Percentiles rank a stretch among this genome's conserved stretches.
These are phyloP conservation scores for Ochropleura leucogaster DNA, from an alignment of 2,888 invertebrate genomes.

Conservation along the genomic window DNA sequence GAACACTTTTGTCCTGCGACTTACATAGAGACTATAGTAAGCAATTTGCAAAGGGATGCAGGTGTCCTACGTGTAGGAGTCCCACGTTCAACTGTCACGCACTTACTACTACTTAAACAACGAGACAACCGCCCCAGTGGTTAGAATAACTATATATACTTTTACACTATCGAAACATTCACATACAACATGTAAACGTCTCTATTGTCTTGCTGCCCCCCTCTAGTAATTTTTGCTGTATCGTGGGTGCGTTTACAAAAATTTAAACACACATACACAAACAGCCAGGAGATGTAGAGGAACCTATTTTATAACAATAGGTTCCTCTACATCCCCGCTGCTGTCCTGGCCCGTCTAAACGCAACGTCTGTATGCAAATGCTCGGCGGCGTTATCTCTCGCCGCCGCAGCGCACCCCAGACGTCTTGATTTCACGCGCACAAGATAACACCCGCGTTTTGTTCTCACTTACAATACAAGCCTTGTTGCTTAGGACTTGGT, in stretches of 20 bases:
- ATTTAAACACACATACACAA: too few species aligned
- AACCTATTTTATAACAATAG: slow-evolving; percentile 3
- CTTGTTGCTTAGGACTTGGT: slow-evolving; percentile 15
- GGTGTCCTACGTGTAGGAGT: not conserved
- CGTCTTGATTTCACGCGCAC: slow-evolving; percentile 54
- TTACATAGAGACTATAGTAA: too few species aligned
- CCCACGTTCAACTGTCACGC: not conserved
- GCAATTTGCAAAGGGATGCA: too few species aligned
- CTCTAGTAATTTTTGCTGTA: too few species aligned
- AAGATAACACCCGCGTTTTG: slow-evolving; percentile 54
- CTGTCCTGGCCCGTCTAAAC: slow-evolving; percentile 42
- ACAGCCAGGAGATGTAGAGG: too few species aligned
- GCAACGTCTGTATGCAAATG: slow-evolving; percentile 68
- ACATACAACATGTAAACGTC: not conserved
- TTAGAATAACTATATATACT: not conserved
- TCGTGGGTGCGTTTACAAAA: too few species aligned
- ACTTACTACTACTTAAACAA: not conserved
- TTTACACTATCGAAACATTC: not conserved
- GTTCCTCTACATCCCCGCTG: not conserved
- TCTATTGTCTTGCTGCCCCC: too few species aligned
- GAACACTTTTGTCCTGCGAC: too few species aligned
- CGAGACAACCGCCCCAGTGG: not conserved
- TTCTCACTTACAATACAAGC: slow-evolving; percentile 31
- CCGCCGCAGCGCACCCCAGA: slow-evolving; percentile 35
- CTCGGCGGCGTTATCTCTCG: slow-evolving; percentile 56